phyloP scores from a whole-genome alignment of 1,140 invertebrate species.

The Zaprionus lachaisei region DNA sequence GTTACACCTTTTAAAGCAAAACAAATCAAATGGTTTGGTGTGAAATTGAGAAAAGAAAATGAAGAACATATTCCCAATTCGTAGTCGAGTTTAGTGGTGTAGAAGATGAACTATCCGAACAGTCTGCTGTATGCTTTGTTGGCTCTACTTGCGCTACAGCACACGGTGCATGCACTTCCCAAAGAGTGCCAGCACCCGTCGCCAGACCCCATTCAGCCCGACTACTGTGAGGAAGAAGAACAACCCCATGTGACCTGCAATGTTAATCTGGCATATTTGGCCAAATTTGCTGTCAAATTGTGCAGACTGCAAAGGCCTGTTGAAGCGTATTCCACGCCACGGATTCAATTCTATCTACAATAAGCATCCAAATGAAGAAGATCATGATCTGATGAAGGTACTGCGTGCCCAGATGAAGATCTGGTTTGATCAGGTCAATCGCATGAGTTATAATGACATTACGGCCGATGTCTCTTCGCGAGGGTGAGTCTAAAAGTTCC shows the following conservation, averaged over 20 bases:
- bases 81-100: not conserved
- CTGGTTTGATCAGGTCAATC: constrained; percentile 27
- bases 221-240: not conserved
- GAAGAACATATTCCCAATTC: not conserved
- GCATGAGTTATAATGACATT: not conserved
- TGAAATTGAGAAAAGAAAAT: not conserved
- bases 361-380: not conserved
- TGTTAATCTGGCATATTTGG: constrained; percentile 17
- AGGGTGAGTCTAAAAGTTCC: not conserved
- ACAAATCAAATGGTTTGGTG: not conserved
- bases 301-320: constrained; percentile 7
- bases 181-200: not conserved
- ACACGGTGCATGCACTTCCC: not conserved
- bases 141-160: not conserved
- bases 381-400: not conserved
- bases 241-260: constrained; percentile 28
- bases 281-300: not conserved
- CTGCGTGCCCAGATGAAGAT: constrained; percentile 2
- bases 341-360: constrained; percentile 21
- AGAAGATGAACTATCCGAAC: not conserved
- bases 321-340: not conserved
- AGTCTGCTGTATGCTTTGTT: not conserved
- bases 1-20: not conserved
- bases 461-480: not conserved
- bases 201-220: not conserved